A percentile compares a stretch with the other conserved stretches of the same genome.
These are phyloP conservation scores for Donacobius atricapilla DNA, from an alignment of 2,113 vertebrate species.

Conservation along the genomic window DNA sequence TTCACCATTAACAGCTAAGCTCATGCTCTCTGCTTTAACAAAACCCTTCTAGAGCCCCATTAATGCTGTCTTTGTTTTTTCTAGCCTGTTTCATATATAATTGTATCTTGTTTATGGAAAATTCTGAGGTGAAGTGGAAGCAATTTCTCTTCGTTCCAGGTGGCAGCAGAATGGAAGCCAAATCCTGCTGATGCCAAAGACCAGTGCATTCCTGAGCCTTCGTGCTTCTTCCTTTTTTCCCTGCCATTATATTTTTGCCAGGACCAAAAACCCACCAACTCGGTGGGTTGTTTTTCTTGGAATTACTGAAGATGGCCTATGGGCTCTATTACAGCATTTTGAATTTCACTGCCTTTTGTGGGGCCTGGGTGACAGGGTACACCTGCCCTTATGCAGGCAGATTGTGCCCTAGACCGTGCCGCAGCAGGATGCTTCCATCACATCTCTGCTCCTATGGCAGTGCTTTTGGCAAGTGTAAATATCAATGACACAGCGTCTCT, in stretches of 20 bases:
- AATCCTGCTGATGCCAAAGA: background rate
- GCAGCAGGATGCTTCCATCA: background rate
- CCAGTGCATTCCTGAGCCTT: background rate
- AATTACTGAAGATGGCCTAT: background rate
- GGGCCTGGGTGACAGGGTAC: background rate
- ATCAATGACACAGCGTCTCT: background rate
- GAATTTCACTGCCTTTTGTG: background rate
- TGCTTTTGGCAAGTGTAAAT: background rate
- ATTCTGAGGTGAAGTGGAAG: constrained; percentile 54
- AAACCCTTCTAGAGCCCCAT: constrained; percentile 17
- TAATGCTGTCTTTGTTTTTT: constrained; percentile 37
- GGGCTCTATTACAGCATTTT: background rate
- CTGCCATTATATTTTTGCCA: background rate
- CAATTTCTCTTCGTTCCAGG: constrained; percentile 44
- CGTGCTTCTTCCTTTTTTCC: background rate
- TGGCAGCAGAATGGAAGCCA: constrained; percentile 35
- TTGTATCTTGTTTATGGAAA: constrained; percentile 37
- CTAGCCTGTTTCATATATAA: background rate
- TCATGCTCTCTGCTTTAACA: background rate
- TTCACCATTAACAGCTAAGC: constrained; percentile 7
- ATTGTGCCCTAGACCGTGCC: background rate
- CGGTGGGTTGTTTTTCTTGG: background rate
- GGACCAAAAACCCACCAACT: background rate
- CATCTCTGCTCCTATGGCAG: background rate
- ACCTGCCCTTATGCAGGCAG: background rate